Evolutionary conservation across 2,797 vertebrate species (phyloP).

Genomic region (Furcifer pardalis): DNA sequence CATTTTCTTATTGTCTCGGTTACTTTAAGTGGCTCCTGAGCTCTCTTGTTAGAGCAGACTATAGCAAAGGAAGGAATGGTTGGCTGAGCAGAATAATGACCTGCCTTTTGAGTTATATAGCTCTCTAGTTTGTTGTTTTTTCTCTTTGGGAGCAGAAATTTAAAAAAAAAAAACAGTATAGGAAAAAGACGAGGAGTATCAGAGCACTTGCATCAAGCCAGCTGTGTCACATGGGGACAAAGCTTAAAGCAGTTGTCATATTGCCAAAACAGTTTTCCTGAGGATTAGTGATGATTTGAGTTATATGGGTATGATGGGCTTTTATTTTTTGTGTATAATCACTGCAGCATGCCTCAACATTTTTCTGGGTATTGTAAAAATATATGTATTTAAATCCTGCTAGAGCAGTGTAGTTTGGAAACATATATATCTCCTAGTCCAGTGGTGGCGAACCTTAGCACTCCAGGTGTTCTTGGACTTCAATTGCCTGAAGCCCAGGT

Average conservation of each 20-base stretch:
- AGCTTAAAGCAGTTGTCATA: constrained; percentile 10
- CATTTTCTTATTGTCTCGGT: not conserved
- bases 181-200: not conserved
- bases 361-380: not conserved
- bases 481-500: no score
- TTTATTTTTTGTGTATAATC: not conserved
- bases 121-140: not conserved
- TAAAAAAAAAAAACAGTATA: not conserved
- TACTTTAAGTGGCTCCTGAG: not conserved
- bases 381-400: not conserved
- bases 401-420: not conserved
- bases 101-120: not conserved
- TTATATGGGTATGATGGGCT: not conserved
- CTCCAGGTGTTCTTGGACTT: no score
- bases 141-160: not conserved
- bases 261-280: not conserved
- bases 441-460: no score
- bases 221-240: not conserved
- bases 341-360: not conserved
- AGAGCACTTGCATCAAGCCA: not conserved
- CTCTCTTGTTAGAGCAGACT: not conserved
- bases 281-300: constrained; percentile 1
- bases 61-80: not conserved
- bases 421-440: not conserved
- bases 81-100: not conserved